A percentile compares a stretch with the other conserved stretches of the same genome.
phyloP scores from a whole-genome alignment of 1,140 invertebrate species.

The Asbolus verrucosus region DNA sequence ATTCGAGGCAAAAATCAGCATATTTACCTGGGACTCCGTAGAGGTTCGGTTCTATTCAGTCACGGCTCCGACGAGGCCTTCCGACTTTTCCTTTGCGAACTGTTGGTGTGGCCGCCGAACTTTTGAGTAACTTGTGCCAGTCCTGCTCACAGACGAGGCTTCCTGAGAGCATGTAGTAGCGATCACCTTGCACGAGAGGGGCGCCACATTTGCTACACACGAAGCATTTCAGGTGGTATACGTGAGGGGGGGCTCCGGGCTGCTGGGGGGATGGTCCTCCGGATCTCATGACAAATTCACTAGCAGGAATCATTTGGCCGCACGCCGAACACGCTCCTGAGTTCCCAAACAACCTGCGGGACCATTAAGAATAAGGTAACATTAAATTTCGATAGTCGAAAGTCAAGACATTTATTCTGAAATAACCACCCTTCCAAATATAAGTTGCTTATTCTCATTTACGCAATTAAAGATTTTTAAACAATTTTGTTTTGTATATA shows the following conservation, averaged over 20 bases:
- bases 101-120: slow-evolving; percentile 72
- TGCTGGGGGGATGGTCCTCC: slow-evolving; percentile 64
- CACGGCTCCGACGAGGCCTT: slow-evolving; percentile 73
- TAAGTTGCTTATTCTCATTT: no score
- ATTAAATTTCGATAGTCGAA: slow-evolving; percentile 55
- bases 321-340: slow-evolving; percentile 89
- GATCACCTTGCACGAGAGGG: slow-evolving; percentile 88
- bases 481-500: no score
- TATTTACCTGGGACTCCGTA: slow-evolving; percentile 51
- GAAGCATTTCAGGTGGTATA: slow-evolving; percentile 96
- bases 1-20: no score
- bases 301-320: slow-evolving; percentile 89
- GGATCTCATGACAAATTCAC: slow-evolving; percentile 90
- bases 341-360: slow-evolving; percentile 86
- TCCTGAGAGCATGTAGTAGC: slow-evolving; percentile 88
- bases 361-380: slow-evolving; percentile 55
- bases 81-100: slow-evolving; percentile 86
- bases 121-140: slow-evolving; percentile 91
- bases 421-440: no score
- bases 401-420: slow-evolving; percentile 1
- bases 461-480: no score
- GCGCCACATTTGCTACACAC: slow-evolving; percentile 91
- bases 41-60: slow-evolving; percentile 72
- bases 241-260: slow-evolving; percentile 68
- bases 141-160: slow-evolving; percentile 91